phyloP scores from a whole-genome alignment of 1,140 invertebrate genomes.

The Harpegnathos saltator region DNA sequence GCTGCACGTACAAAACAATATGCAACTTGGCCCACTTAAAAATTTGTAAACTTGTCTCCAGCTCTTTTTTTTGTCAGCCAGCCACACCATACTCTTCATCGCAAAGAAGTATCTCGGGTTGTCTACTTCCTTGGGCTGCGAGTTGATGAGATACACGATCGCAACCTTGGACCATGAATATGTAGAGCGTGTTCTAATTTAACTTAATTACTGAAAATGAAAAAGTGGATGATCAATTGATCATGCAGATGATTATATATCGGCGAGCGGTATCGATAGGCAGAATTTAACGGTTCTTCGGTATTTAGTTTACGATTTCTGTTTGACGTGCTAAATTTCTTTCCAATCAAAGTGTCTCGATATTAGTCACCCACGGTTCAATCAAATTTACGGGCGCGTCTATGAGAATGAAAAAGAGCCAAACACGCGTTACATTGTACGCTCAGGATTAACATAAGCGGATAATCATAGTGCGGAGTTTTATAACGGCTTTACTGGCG shows the following conservation, averaged over 20 bases:
- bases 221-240: constrained; percentile 40
- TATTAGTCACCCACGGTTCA: neutral
- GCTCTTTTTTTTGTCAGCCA: too few relatives aligned
- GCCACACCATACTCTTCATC: neutral
- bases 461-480: neutral
- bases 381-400: too few relatives aligned
- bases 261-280: neutral
- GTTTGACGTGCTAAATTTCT: neutral
- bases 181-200: constrained; percentile 51
- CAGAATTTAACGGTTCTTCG: too few relatives aligned
- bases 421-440: neutral
- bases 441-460: neutral
- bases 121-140: neutral
- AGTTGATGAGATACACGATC: neutral
- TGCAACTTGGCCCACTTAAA: too few relatives aligned
- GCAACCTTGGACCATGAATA: constrained; percentile 30
- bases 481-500: neutral
- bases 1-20: too few relatives aligned
- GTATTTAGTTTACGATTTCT: too few relatives aligned
- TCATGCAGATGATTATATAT: neutral
- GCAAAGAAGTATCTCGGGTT: constrained; percentile 23
- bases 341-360: neutral
- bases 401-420: neutral
- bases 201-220: constrained; percentile 45
- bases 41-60: too few relatives aligned